phyloP scores from a whole-genome alignment of 2,797 vertebrate species.

The Masticophis lateralis region DNA sequence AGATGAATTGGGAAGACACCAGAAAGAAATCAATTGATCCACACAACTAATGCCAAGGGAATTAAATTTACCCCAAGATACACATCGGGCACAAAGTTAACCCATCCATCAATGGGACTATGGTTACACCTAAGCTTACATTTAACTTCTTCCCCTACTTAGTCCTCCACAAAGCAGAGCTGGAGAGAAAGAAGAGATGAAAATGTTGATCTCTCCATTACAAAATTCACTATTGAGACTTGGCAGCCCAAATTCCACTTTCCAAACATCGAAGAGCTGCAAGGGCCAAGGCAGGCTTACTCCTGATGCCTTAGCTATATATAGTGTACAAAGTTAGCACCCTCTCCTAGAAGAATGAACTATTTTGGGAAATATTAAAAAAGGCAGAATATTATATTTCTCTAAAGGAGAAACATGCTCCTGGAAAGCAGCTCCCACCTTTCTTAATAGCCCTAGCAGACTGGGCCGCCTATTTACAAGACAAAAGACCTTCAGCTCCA shows the following conservation, averaged over 20 bases:
- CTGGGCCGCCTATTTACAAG: no score
- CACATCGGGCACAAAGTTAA: background rate
- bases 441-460: no score
- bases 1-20: background rate
- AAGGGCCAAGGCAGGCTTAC: background rate
- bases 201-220: background rate
- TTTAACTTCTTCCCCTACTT: background rate
- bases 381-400: no score
- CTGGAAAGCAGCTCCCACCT: no score
- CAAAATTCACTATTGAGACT: background rate
- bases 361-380: no score
- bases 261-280: background rate
- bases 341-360: no score
- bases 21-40: background rate
- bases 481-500: no score
- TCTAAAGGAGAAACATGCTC: no score
- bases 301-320: background rate
- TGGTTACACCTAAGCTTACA: background rate
- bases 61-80: background rate
- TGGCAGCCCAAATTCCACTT: background rate
- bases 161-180: background rate
- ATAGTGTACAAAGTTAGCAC: no score
- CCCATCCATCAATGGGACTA: background rate
- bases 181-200: background rate
- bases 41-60: background rate